A percentile compares a stretch with the other conserved stretches of the same genome.
Conservation (phyloP, 2,797 vertebrate species). For the Myotis daubentonii region DNA sequence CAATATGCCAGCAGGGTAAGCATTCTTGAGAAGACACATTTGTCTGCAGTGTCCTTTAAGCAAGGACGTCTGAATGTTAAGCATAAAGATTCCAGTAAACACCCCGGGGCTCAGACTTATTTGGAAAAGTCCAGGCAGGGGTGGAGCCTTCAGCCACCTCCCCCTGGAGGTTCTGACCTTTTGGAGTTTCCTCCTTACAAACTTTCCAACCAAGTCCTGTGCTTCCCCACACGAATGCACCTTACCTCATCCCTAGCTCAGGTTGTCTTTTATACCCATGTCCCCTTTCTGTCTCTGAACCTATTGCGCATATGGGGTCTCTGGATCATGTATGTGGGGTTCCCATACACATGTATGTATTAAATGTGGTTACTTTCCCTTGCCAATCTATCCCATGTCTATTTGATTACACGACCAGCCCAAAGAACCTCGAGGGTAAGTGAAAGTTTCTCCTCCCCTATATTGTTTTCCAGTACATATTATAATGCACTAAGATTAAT, state of each 20-base stretch:
- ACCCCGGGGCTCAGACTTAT: too few species aligned
- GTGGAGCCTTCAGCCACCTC: too few species aligned
- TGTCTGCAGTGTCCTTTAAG: too few species aligned
- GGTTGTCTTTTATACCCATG: neutral
- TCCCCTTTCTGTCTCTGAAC: neutral
- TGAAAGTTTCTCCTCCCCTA: neutral
- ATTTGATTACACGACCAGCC: neutral
- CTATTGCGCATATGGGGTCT: neutral
- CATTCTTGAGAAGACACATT: too few species aligned
- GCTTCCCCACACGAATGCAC: too few species aligned
- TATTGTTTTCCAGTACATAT: neutral
- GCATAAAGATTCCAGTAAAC: too few species aligned
- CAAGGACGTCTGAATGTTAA: too few species aligned
- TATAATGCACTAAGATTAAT: neutral
- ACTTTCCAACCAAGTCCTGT: too few species aligned
- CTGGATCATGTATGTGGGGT: neutral
- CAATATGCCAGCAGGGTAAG: too few species aligned
- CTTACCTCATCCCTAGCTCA: neutral
- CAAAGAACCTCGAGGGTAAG: neutral
- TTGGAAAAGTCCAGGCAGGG: too few species aligned
- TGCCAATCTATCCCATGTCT: neutral
- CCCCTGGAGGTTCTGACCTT: too few species aligned
- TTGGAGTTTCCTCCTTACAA: too few species aligned
- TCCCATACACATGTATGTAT: neutral
- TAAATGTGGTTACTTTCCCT: neutral